Evolutionary conservation across 2,113 vertebrate genomes (phyloP).

Genomic region (Bufo gargarizans): DNA sequence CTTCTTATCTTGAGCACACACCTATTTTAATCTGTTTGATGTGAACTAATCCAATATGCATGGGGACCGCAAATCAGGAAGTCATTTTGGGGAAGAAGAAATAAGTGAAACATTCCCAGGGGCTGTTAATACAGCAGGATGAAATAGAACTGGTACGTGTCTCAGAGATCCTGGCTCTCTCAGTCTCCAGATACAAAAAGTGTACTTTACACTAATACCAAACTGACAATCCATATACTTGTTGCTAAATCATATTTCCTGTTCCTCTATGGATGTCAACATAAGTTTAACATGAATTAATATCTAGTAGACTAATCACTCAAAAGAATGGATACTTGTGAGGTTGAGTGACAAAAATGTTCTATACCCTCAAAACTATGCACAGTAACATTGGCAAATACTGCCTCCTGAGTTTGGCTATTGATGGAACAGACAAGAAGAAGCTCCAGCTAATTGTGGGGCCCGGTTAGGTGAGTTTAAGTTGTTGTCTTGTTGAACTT

Average conservation of each 20-base stretch:
- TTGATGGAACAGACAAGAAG: no score
- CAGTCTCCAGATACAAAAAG: neutral
- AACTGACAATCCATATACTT: neutral
- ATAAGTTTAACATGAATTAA: neutral
- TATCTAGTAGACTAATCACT: no score
- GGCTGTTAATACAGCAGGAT: slow-evolving; percentile 63
- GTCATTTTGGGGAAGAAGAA: slow-evolving; percentile 66
- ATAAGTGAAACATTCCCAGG: slow-evolving; percentile 47
- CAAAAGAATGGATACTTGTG: no score
- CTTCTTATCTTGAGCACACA: slow-evolving; percentile 71
- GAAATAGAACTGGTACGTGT: slow-evolving; percentile 38
- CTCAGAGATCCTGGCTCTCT: neutral
- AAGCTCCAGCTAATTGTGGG: no score
- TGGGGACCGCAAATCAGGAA: slow-evolving; percentile 67
- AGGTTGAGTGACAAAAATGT: no score
- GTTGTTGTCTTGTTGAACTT: no score
- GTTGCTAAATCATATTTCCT: neutral
- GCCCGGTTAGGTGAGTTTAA: no score
- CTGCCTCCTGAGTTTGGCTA: no score
- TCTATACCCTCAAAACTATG: no score
- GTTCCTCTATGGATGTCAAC: neutral
- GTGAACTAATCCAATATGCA: slow-evolving; percentile 74
- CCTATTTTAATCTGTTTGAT: slow-evolving; percentile 76
- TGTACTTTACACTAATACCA: neutral
- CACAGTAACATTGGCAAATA: no score